Conservation (phyloP, 30 jellyfish, hydroid and myxozoan species). For the Rhopilema esculentum region DNA sequence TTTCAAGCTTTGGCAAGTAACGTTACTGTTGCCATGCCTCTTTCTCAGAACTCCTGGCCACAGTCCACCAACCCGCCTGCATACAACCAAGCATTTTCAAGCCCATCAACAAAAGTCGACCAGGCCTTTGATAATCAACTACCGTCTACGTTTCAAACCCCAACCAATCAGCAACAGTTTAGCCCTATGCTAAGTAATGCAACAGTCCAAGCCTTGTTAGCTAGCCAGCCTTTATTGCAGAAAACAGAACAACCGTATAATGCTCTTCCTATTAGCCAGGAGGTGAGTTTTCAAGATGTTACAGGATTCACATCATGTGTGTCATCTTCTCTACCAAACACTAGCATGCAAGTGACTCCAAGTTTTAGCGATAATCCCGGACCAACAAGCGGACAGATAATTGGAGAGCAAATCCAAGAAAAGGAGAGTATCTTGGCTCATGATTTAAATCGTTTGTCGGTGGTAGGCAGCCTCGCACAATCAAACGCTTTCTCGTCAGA, state of each 20-base stretch:
- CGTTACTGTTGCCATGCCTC: neutral
- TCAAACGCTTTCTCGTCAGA: constrained; percentile 10
- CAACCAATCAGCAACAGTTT: constrained; percentile 1
- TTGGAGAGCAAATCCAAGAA: neutral
- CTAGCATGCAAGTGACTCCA: neutral
- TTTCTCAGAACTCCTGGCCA: neutral
- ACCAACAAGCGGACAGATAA: neutral
- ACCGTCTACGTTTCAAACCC: neutral
- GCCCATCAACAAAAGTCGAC: neutral
- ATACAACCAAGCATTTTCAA: neutral
- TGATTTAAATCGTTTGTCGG: constrained; percentile 70
- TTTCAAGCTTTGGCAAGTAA: neutral
- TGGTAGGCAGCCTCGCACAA: constrained; percentile 41
- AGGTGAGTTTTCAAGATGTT: neutral
- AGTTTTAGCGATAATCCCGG: neutral
- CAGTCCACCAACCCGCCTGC: neutral
- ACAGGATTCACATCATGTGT: neutral
- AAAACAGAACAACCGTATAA: constrained; percentile 7
- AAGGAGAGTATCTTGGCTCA: constrained; percentile 49
- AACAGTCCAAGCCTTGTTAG: neutral
- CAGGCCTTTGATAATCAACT: neutral
- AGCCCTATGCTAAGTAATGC: neutral
- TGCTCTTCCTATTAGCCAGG: neutral
- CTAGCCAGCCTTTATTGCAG: constrained; percentile 3
- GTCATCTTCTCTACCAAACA: neutral